Evolutionary conservation across 2,113 vertebrate genomes (phyloP).

Genomic region (Antennarius striatus): DNA sequence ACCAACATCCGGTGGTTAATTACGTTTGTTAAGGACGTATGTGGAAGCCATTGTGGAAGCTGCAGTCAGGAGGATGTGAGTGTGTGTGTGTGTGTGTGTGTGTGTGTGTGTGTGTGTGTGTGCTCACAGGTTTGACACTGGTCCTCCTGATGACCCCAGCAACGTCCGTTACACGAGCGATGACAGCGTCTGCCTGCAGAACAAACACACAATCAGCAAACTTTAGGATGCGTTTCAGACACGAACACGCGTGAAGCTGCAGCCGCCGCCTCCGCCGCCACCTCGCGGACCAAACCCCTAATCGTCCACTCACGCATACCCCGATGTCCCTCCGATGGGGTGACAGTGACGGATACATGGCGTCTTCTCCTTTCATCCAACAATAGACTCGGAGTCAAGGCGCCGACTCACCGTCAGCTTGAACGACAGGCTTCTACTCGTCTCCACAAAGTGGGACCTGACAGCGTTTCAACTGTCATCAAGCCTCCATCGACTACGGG

Average conservation of each 20-base stretch:
- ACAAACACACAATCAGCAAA: conserved; percentile 31
- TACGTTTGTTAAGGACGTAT: too few species aligned
- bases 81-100: not conserved
- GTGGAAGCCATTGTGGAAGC: too few species aligned
- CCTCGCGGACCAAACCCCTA: not conserved
- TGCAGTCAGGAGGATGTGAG: too few species aligned
- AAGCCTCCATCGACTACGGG: conserved; percentile 71
- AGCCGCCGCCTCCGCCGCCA: not conserved
- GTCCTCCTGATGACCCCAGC: conserved; percentile 93
- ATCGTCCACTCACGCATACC: conserved; percentile 3
- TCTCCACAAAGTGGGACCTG: conserved; percentile 54
- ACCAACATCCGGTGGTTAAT: too few species aligned
- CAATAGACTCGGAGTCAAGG: conserved; percentile 20
- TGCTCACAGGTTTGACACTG: conserved; percentile 96
- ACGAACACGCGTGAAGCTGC: conserved; percentile 6
- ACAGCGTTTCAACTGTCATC: conserved; percentile 63
- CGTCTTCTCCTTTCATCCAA: conserved; percentile 37
- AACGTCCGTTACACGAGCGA: conserved; percentile 92
- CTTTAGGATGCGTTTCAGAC: conserved; percentile 9
- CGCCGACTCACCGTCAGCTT: conserved; percentile 28
- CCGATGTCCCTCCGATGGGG: not conserved
- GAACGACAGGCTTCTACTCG: conserved; percentile 48
- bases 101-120: not conserved
- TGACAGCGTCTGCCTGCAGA: conserved; percentile 90
- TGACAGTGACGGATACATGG: conserved; percentile 48